Conservation (phyloP, 2,888 invertebrate genomes). For the Leptinotarsa tumamoca region DNA sequence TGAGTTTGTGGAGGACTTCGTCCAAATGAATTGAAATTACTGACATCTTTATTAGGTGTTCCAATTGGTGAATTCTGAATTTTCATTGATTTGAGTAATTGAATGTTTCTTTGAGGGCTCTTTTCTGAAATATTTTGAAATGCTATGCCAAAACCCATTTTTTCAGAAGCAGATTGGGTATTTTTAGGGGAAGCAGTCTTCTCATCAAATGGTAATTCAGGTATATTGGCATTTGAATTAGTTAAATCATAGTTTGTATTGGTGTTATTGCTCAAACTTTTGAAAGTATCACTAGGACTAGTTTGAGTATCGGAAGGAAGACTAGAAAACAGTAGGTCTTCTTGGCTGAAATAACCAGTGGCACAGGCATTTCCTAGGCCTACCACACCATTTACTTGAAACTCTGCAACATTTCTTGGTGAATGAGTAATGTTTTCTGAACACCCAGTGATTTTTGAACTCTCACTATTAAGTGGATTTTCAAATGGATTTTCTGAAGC, state of each 20-base stretch:
- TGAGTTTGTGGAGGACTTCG: conserved; percentile 49
- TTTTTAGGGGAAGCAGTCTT: not conserved
- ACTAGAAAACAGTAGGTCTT: conserved; percentile 56
- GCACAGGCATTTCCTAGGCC: conserved; percentile 37
- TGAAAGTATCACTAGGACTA: conserved; percentile 53
- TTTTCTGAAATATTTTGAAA: conserved; percentile 13
- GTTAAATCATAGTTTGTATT: conserved; percentile 55
- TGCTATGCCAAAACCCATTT: conserved; percentile 19
- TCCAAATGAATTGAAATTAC: conserved; percentile 54
- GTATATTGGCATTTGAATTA: conserved; percentile 56
- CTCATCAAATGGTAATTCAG: conserved; percentile 57
- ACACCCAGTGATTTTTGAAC: not conserved
- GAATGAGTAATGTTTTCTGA: conserved; percentile 20
- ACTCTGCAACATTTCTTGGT: conserved; percentile 24
- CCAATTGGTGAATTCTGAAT: not conserved
- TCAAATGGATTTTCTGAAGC: conserved; percentile 23
- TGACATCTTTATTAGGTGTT: conserved; percentile 31
- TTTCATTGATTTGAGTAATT: conserved; percentile 9
- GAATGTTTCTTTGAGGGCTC: conserved; percentile 5
- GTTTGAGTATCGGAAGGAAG: conserved; percentile 52
- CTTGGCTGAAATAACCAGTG: conserved; percentile 51
- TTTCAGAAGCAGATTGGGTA: not conserved
- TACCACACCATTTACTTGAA: conserved; percentile 31
- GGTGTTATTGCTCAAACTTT: conserved; percentile 55
- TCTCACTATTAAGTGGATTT: not conserved